A percentile compares a stretch with the other conserved stretches of the same genome.
These are phyloP conservation scores for Heliconius melpomene DNA, from an alignment of 1,140 invertebrate species.

Conservation along the genomic window DNA sequence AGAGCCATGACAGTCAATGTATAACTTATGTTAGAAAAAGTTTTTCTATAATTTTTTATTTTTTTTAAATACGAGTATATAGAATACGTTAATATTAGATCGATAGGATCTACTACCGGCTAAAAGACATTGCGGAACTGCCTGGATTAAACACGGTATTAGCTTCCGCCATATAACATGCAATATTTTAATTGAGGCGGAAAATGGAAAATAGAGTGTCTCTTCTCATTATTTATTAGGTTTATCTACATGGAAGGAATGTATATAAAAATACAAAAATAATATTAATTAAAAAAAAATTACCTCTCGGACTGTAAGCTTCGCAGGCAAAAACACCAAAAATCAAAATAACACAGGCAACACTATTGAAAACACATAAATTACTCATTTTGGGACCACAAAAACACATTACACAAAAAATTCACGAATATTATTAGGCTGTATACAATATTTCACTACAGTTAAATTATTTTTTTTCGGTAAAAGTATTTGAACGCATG, in stretches of 20 bases:
- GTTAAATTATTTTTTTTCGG: constrained; percentile 20
- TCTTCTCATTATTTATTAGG: background rate
- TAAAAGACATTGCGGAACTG: constrained; percentile 1
- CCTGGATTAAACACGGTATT: background rate
- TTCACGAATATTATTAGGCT: constrained; percentile 12
- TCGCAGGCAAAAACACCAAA: constrained; percentile 44
- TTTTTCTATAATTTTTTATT: background rate
- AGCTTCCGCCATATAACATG: background rate
- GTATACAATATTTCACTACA: constrained; percentile 27
- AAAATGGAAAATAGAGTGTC: constrained; percentile 8
- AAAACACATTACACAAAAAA: constrained; percentile 21
- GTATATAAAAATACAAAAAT: background rate
- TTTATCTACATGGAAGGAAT: too few relatives aligned
- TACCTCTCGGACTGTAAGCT: constrained; percentile 64
- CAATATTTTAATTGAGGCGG: background rate
- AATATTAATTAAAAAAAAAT: constrained; percentile 26
- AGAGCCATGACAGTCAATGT: background rate
- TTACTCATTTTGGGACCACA: constrained; percentile 46
- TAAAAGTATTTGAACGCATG: constrained; percentile 38
- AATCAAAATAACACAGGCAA: constrained; percentile 45
- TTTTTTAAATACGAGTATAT: background rate
- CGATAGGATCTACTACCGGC: background rate
- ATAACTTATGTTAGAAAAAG: background rate
- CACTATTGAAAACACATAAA: constrained; percentile 42
- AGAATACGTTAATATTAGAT: background rate